Conservation (phyloP, 1,140 invertebrate genomes). For the Brachionus calyciflorus region DNA sequence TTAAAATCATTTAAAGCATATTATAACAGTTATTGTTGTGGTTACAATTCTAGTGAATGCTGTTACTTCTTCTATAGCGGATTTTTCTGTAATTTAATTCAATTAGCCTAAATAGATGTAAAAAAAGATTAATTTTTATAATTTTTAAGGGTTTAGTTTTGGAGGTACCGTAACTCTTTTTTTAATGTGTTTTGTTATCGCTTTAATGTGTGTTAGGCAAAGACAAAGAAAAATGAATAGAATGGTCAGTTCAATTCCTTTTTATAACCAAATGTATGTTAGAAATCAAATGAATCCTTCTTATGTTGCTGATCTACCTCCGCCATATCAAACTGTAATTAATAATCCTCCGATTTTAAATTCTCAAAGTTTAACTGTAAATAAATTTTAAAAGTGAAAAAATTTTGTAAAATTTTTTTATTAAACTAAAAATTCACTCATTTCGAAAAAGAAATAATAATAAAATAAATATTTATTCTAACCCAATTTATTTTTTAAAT, state of each 20-base stretch:
- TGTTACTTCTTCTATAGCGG: neutral
- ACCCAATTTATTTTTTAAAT: conserved; percentile 27
- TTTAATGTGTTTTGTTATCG: neutral
- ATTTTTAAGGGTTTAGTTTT: neutral
- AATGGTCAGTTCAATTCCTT: neutral
- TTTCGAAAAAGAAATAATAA: neutral
- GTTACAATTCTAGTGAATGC: neutral
- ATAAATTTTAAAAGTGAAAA: conserved; percentile 9
- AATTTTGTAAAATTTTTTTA: conserved; percentile 20
- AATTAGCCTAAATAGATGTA: neutral
- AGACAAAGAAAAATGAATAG: conserved; percentile 5
- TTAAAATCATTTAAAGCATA: neutral
- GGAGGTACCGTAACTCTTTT: neutral
- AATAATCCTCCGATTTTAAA: neutral
- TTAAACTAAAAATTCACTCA: conserved; percentile 3
- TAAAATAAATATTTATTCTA: neutral
- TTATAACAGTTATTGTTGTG: conserved; percentile 21
- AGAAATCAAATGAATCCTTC: neutral
- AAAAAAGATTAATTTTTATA: neutral
- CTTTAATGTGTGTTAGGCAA: neutral
- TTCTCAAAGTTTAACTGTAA: neutral
- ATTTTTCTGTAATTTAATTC: conserved; percentile 28
- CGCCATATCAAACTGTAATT: conserved; percentile 18
- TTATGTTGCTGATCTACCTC: neutral
- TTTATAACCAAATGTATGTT: neutral